Conservation (phyloP, 2,113 vertebrate genomes). For the Opisthocomus hoazin region DNA sequence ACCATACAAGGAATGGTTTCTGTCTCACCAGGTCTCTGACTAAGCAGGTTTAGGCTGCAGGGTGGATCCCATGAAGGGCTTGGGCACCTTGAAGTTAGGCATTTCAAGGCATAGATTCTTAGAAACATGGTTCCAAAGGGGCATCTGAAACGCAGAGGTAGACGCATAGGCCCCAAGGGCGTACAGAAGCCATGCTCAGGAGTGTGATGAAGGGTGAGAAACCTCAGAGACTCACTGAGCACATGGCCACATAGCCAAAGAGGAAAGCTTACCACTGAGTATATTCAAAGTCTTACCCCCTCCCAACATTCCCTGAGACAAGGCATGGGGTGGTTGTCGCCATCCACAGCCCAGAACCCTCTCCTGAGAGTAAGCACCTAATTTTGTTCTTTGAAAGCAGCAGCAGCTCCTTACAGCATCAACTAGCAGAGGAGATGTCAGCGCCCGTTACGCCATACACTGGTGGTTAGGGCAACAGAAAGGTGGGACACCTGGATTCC, state of each 20-base stretch:
- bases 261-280: background rate
- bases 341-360: background rate
- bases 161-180: background rate
- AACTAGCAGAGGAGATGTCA: background rate
- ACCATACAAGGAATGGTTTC: fast-evolving
- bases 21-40: background rate
- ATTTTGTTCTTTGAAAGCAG: background rate
- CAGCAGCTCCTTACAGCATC: background rate
- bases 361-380: background rate
- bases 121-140: background rate
- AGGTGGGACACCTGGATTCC: background rate
- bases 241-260: fast-evolving
- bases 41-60: background rate
- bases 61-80: background rate
- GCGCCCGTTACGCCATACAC: background rate
- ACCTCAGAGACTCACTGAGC: background rate
- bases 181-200: background rate
- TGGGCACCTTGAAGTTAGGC: background rate
- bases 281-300: background rate
- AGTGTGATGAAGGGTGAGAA: background rate
- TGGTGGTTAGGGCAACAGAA: background rate
- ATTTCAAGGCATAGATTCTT: background rate
- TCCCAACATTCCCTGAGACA: background rate
- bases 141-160: background rate
- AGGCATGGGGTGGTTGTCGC: background rate